Evolutionary conservation across 2,113 vertebrate genomes (phyloP).

Genomic region (Malurus melanocephalus): DNA sequence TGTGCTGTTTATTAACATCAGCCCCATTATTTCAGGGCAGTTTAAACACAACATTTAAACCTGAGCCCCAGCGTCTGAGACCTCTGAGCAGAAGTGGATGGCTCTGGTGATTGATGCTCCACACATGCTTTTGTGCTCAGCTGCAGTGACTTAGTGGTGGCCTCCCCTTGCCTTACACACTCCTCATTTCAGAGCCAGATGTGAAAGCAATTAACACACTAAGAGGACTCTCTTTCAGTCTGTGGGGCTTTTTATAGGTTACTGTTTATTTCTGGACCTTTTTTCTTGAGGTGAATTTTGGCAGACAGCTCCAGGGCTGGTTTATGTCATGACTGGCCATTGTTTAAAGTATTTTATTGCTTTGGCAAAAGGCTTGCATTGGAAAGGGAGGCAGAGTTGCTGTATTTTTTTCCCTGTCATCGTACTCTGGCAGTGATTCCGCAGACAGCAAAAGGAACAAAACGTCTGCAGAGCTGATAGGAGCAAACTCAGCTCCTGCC

Average conservation of each 20-base stretch:
- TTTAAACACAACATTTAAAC: background rate
- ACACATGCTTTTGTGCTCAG: background rate
- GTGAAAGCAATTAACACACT: conserved; percentile 45
- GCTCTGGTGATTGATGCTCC: background rate
- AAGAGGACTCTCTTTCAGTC: conserved; percentile 7
- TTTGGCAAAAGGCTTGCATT: background rate
- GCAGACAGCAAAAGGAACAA: background rate
- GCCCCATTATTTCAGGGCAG: background rate
- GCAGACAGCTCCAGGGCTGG: conserved; percentile 2
- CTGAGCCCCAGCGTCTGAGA: background rate
- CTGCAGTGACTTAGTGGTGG: conserved; percentile 20
- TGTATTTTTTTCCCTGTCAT: background rate
- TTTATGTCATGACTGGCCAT: conserved; percentile 49
- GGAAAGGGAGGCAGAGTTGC: background rate
- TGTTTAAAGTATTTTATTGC: conserved; percentile 50
- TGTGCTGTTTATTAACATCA: background rate
- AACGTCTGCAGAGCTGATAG: background rate
- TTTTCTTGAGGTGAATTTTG: conserved; percentile 53
- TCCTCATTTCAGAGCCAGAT: conserved; percentile 29
- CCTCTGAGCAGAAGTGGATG: background rate
- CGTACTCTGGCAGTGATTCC: background rate
- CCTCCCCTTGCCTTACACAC: background rate
- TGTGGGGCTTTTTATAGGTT: conserved; percentile 49
- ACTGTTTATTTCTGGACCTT: conserved; percentile 49
- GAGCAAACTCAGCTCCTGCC: background rate